Conservation (phyloP, 2,888 invertebrate genomes). For the Leucoma salicis region DNA sequence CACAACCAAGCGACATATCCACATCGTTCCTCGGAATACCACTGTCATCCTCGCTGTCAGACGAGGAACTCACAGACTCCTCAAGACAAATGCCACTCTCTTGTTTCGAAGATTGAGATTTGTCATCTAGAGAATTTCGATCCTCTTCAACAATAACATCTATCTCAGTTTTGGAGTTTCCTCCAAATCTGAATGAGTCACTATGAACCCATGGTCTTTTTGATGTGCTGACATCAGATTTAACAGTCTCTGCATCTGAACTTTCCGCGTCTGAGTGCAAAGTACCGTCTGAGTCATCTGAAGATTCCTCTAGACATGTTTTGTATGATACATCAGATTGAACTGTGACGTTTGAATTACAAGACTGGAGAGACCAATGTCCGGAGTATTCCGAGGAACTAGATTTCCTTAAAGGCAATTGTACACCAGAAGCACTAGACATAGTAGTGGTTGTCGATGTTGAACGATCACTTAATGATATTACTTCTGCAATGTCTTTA, state of each 20-base stretch:
- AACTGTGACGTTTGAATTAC: constrained; percentile 68
- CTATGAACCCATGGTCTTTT: constrained; percentile 75
- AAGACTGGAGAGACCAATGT: constrained; percentile 70
- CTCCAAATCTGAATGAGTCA: constrained; percentile 69
- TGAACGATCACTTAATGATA: constrained; percentile 56
- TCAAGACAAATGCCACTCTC: constrained; percentile 70
- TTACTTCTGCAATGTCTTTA: constrained; percentile 70
- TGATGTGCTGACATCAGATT: constrained; percentile 65
- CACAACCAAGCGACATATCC: constrained; percentile 65
- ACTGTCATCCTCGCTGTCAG: constrained; percentile 64
- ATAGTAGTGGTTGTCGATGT: constrained; percentile 58
- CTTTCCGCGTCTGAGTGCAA: constrained; percentile 69
- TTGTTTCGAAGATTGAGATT: constrained; percentile 57
- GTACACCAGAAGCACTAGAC: constrained; percentile 63
- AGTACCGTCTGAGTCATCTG: constrained; percentile 64
- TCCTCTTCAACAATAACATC: constrained; percentile 54
- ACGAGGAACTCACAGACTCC: constrained; percentile 63
- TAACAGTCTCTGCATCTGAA: constrained; percentile 71
- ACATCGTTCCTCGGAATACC: constrained; percentile 66
- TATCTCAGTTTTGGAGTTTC: constrained; percentile 46
- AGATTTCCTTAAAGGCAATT: constrained; percentile 62
- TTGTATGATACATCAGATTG: constrained; percentile 68
- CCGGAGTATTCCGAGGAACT: constrained; percentile 76
- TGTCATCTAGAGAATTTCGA: constrained; percentile 42
- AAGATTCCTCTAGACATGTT: constrained; percentile 68